Conservation (phyloP, 1,140 invertebrate genomes). For the Trypoxylus dichotomus region DNA sequence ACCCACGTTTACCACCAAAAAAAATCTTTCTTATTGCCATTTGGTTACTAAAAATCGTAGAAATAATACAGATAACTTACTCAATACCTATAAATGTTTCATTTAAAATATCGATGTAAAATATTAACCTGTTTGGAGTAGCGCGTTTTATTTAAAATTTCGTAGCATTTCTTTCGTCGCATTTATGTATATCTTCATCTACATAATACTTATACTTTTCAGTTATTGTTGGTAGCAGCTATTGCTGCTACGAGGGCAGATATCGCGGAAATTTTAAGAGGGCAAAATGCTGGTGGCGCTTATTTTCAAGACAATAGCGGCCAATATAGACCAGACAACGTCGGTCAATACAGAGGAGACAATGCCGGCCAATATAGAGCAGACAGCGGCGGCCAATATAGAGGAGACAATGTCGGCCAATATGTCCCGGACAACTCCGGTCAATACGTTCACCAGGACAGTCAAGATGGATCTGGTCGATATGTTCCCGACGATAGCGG, state of each 20-base stretch:
- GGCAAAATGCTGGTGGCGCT: neutral
- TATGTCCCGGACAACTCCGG: conserved; percentile 13
- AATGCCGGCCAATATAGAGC: conserved; percentile 30
- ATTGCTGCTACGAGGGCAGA: neutral
- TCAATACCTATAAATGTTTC: too few relatives aligned
- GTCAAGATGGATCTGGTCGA: conserved; percentile 20
- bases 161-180: too few relatives aligned
- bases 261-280: neutral
- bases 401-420: conserved; percentile 28
- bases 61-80: too few relatives aligned
- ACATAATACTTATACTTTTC: neutral
- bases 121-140: too few relatives aligned
- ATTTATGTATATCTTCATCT: too few relatives aligned
- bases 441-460: conserved; percentile 26
- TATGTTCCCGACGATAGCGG: conserved; percentile 37
- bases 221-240: neutral
- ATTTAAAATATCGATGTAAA: too few relatives aligned
- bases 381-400: conserved; percentile 31
- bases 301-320: neutral
- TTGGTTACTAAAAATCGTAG: too few relatives aligned
- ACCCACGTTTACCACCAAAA: too few relatives aligned
- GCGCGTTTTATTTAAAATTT: too few relatives aligned
- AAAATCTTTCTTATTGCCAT: too few relatives aligned
- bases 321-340: neutral
- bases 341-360: neutral